Evolutionary conservation across 2,797 vertebrate species (phyloP), one percentile per base, ranked within the genome.

Genomic region (Phylloscopus collybita): DNA sequence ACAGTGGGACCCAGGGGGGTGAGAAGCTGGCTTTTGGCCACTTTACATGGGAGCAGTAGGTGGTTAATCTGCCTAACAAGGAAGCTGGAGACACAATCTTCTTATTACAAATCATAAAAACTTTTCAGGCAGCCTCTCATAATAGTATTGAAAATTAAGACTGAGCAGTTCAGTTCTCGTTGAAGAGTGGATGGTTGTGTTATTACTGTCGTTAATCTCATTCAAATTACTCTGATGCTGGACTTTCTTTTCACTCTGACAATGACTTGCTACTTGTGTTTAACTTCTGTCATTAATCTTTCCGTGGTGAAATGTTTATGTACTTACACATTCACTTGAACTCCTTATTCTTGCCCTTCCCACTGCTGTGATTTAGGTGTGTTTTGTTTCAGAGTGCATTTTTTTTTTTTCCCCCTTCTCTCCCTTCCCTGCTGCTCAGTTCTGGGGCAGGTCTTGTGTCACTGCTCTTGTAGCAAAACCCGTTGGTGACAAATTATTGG

Each of bases 1-100:
- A 56, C 86, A 88, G 88, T 67, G 85, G 80, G 80, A 86, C 76
- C 73, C 71, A 16, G 1, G 54, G 42, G 80, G 65, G 47, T 62
- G 73, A 95, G 88, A 60, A 94, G 70, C 50, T 95, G 83, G 49
- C 71, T 90, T 88, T 81, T 95, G 94, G 64, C 88, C 86, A 82
- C 92, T 93, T 81, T 38, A 70, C 1, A 5, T 40, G 80, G 54
- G 80, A 96, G 90, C 95, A 90, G 92, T 90, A 90, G 92, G 95
- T 86, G 93, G 88, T 93, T 97, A 96, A 96, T 96, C 96, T 95
- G 86, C 86, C 88, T 84, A 95, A 97, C 86, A 87, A 94, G 92
- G 88, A 80, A 88, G 86, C 92, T 73, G 80, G 70, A 92, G 92
- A 92, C 80, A 76, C 88, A 91, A 85, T 93, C 96, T 96, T 83